Conservation (phyloP, 2,888 invertebrate species). For the Oegoconia quadripuncta region DNA sequence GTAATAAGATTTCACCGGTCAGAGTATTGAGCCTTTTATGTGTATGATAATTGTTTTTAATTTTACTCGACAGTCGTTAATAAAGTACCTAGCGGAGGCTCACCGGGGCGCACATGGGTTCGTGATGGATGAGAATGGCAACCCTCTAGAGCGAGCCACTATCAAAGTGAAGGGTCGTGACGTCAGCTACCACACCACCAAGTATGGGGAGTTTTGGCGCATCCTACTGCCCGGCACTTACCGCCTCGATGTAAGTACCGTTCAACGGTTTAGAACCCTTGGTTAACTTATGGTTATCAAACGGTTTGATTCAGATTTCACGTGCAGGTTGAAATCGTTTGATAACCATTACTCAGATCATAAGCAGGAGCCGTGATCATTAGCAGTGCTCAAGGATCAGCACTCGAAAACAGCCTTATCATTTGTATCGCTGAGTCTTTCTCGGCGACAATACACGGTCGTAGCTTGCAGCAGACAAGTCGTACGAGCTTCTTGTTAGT, state of each 20-base stretch:
- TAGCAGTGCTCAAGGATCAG: no score
- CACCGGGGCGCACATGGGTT: slow-evolving; percentile 94
- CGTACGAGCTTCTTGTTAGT: no score
- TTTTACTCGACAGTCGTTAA: slow-evolving; percentile 81
- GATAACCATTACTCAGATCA: no score
- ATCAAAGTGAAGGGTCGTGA: slow-evolving; percentile 90
- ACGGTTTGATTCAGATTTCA: no score
- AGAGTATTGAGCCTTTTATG: neutral
- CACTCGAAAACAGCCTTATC: no score
- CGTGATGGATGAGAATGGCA: slow-evolving; percentile 87
- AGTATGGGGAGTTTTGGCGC: slow-evolving; percentile 97
- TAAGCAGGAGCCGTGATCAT: no score
- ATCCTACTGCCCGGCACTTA: slow-evolving; percentile 93
- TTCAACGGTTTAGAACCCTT: no score
- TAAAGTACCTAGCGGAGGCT: slow-evolving; percentile 91
- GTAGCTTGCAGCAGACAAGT: no score
- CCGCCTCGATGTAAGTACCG: slow-evolving; percentile 86
- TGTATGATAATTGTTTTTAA: slow-evolving; percentile 4
- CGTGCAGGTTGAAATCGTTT: no score
- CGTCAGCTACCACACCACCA: slow-evolving; percentile 90
- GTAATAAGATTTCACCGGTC: no score
- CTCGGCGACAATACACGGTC: no score
- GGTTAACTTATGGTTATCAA: slow-evolving; percentile 5
- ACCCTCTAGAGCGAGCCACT: slow-evolving; percentile 88
- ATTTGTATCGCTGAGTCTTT: no score